phyloP scores from a whole-genome alignment of 2,888 invertebrate genomes.

The Phengaris alcon region DNA sequence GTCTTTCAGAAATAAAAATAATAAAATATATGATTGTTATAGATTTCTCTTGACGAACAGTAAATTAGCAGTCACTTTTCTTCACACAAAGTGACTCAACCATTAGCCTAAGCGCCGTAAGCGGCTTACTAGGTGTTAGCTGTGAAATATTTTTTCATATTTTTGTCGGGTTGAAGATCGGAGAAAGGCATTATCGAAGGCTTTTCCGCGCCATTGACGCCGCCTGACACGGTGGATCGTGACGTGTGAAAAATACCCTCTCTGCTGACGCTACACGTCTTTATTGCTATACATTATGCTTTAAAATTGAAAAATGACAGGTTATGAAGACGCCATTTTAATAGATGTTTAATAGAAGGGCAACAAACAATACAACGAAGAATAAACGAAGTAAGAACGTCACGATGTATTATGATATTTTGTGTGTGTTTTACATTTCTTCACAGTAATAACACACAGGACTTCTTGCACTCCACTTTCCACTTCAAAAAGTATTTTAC shows the following conservation, averaged over 20 bases:
- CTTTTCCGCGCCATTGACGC: slow-evolving; percentile 53
- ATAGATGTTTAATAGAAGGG: slow-evolving; percentile 5
- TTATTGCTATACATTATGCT: slow-evolving; percentile 41
- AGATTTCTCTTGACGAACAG: neutral
- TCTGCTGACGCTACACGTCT: slow-evolving; percentile 41
- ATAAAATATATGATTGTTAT: neutral
- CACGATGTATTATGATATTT: too few relatives aligned
- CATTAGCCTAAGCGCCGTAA: slow-evolving; percentile 2
- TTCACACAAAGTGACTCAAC: neutral
- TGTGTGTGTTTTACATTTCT: too few relatives aligned
- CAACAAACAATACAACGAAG: neutral
- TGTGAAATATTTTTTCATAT: slow-evolving; percentile 47
- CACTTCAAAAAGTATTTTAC: too few relatives aligned
- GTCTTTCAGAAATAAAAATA: too few relatives aligned
- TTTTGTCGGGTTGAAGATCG: slow-evolving; percentile 44
- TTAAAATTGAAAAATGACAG: slow-evolving; percentile 23
- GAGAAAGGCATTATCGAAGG: slow-evolving; percentile 47
- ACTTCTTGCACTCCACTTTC: too few relatives aligned
- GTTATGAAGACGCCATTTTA: slow-evolving; percentile 9
- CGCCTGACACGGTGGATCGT: slow-evolving; percentile 40
- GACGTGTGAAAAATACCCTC: slow-evolving; percentile 45
- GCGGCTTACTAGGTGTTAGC: slow-evolving; percentile 39
- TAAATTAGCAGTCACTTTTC: neutral
- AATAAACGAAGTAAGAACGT: too few relatives aligned
- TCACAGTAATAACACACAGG: too few relatives aligned